A percentile compares a stretch with the other conserved stretches of the same genome.
phyloP scores from a whole-genome alignment of 2,888 invertebrate species.

The Diaprepes abbreviatus region DNA sequence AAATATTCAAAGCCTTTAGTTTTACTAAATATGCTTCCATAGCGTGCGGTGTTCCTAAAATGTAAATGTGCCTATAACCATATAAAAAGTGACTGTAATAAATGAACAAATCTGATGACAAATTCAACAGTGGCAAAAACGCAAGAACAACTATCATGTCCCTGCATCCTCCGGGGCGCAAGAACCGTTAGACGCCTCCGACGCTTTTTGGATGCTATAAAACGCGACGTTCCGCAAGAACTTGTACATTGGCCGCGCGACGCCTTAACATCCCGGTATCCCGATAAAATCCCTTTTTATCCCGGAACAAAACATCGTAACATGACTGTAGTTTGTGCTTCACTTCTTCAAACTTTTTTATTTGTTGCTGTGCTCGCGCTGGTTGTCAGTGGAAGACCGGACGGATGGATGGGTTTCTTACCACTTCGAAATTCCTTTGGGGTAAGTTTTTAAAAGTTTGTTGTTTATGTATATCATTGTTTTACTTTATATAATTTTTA shows the following conservation, averaged over 20 bases:
- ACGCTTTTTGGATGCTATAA: conserved; percentile 45
- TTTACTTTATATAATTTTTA: too few relatives aligned
- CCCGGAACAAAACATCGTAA: conserved; percentile 21
- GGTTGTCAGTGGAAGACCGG: conserved; percentile 34
- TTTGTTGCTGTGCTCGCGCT: conserved; percentile 22
- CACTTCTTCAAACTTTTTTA: conserved; percentile 33
- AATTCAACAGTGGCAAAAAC: conserved; percentile 7
- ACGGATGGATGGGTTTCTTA: conserved; percentile 31
- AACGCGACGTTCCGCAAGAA: conserved; percentile 45
- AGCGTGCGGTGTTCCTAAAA: neutral
- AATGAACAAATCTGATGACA: neutral
- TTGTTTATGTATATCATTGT: too few relatives aligned
- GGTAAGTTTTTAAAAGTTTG: conserved; percentile 45
- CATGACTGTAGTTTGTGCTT: conserved; percentile 29
- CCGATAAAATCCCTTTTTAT: conserved; percentile 11
- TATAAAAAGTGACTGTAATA: neutral
- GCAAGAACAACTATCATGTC: conserved; percentile 25
- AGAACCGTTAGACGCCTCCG: conserved; percentile 46
- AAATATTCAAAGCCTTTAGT: neutral
- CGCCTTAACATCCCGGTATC: conserved; percentile 36
- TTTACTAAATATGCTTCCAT: neutral
- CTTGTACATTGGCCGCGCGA: conserved; percentile 43
- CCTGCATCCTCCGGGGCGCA: conserved; percentile 35
- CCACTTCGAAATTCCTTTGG: conserved; percentile 18
- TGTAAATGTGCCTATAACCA: neutral